Conservation (phyloP, 2,888 invertebrate genomes). For the Drosophila birchii region DNA sequence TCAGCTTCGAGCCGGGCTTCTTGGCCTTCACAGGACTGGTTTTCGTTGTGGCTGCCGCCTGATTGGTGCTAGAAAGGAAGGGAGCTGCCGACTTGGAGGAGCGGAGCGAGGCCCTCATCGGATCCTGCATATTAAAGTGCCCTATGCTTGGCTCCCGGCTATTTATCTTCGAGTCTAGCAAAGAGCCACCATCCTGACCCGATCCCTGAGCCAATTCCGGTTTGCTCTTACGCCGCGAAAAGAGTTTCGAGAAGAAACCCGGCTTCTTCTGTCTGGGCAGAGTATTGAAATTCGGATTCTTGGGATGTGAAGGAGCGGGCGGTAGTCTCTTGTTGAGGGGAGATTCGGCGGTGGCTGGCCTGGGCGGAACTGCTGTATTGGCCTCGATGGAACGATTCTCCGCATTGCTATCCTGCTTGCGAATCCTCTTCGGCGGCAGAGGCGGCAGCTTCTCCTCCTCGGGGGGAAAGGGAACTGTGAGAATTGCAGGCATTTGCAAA, state of each 20-base stretch:
- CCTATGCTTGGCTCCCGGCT: slow-evolving; percentile 82
- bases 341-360: slow-evolving; percentile 83
- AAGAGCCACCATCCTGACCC: slow-evolving; percentile 55
- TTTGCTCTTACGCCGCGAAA: slow-evolving; percentile 86
- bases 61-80: slow-evolving; percentile 56
- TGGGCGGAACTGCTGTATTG: slow-evolving; percentile 52
- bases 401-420: slow-evolving; percentile 85
- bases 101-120: slow-evolving; percentile 80
- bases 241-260: slow-evolving; percentile 88
- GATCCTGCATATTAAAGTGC: slow-evolving; percentile 79
- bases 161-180: slow-evolving; percentile 59
- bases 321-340: slow-evolving; percentile 86
- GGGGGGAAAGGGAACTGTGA: slow-evolving; percentile 38
- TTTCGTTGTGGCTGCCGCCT: slow-evolving; percentile 11
- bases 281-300: slow-evolving; percentile 80
- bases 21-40: slow-evolving; percentile 63
- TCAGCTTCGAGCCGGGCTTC: slow-evolving; percentile 69
- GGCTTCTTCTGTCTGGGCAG: slow-evolving; percentile 87
- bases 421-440: slow-evolving; percentile 91
- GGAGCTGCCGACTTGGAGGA: slow-evolving; percentile 78
- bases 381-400: slow-evolving; percentile 82
- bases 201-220: slow-evolving; percentile 82
- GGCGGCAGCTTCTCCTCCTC: slow-evolving; percentile 90
- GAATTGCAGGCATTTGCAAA: slow-evolving; percentile 33
- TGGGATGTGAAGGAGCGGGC: slow-evolving; percentile 82